These are phyloP conservation scores for Pogonus chalceus DNA, from an alignment of 1,140 invertebrate species.

Conservation along the genomic window DNA sequence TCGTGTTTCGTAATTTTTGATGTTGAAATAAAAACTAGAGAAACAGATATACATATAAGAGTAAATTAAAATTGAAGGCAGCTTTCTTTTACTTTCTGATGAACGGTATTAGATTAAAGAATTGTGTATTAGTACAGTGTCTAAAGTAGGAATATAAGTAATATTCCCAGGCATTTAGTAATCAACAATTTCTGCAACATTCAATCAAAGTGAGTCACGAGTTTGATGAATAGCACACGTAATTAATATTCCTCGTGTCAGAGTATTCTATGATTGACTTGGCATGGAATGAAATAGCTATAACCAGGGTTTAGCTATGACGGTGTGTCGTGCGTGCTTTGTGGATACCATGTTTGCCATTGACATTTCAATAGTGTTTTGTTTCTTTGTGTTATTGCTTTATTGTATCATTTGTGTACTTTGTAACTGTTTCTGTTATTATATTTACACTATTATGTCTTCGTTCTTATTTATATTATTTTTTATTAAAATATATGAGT, in stretches of 20 bases:
- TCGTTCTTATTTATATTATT: too few species aligned
- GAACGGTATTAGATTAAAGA: background rate
- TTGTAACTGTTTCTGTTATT: too few species aligned
- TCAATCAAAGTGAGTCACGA: background rate
- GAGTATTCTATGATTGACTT: too few species aligned
- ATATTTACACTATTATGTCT: too few species aligned
- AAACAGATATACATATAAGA: too few species aligned
- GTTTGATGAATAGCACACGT: background rate
- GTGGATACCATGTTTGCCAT: background rate
- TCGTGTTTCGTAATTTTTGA: too few species aligned
- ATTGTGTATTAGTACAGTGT: background rate
- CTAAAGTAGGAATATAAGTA: background rate
- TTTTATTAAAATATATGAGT: too few species aligned
- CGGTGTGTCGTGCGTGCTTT: background rate
- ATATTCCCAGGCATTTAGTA: background rate
- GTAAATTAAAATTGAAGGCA: too few species aligned
- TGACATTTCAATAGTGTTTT: conserved; percentile 4
- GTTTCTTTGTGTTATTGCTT: conserved; percentile 2
- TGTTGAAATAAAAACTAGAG: too few species aligned
- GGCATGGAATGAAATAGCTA: too few species aligned
- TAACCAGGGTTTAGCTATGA: background rate
- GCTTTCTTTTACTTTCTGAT: too few species aligned
- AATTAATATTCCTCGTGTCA: conserved; percentile 4
- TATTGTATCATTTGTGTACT: too few species aligned
- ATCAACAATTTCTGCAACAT: background rate